Evolutionary conservation across 2,113 vertebrate genomes (phyloP), one percentile per base, ranked within the genome.

Genomic region (Etia nguti): DNA sequence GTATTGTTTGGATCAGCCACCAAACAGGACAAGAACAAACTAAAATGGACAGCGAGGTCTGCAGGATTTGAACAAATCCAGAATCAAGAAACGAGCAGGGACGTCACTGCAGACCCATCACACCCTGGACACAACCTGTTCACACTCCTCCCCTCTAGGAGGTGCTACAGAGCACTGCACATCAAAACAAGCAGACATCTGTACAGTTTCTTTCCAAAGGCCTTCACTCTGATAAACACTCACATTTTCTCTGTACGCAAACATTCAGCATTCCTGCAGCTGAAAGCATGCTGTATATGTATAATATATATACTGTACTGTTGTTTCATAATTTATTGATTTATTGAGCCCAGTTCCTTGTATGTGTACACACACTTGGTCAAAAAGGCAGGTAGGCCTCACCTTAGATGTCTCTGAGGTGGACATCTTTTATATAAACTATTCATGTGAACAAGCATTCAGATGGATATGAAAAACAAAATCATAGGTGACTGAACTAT

Each of bases 311-410:
- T 26, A 31, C 8, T 59, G 15, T 31, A 31, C 26, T 18, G 57
- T 0, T 18, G 57, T 60, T 60, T 60, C 57, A 60, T 18, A 10
- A 59, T 29, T 59, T 1, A 59, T 59, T 59, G 13, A 29, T 10
- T 34, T 6, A 31, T 2, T 31, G 56, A 0, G 56, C 57, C 2
- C 8, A 31, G 3, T 0, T 60, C 57, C 57, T 0, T 31, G 57
- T 36, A 36, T 36, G 8, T 36, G 15, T 60, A 16, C 8, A 31
- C 26, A 18, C 31, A 4, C 15, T 60, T 60, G 31, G 26, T 18
- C 15, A 60, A 31, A 57, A 60, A 0, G 57, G 24, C 57, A 60
- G 57, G 15, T 59, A 2, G 57, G 0, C 15, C 26, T 59, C 13
- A 60, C 26, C 3, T 0, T 31, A 60, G 8, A 31, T 34, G 29